Evolutionary conservation across 2,888 invertebrate species (phyloP), one percentile per base, ranked within the genome.

Genomic region (Dorcus hopei): DNA sequence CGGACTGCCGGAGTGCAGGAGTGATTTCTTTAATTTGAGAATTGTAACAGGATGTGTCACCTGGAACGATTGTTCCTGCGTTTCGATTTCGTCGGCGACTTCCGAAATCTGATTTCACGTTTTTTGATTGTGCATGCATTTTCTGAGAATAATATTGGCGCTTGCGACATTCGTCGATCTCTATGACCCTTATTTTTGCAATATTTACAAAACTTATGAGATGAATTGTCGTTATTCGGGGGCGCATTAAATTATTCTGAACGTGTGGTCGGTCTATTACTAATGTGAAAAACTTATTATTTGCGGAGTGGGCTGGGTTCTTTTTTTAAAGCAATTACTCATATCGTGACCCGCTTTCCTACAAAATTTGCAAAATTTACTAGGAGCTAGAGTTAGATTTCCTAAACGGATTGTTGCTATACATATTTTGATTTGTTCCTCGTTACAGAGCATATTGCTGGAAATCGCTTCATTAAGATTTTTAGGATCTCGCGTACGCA

Each of bases 381-480:
- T 7, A 33, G n/a, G 26, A 33, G 26, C 26, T 33, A 33, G 26
- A 33, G 26, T 33, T 33, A 6, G 26, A 33, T 33, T 33, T 33
- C 3, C 7, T 33, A 7, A 33, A 33, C 1, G 26, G 26, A 7
- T 33, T 33, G 26, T 54, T 54, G 4, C 14, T 33, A 49, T 54
- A 54, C 54, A 54, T 54, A 16, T 54, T 54, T 49, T 48, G 23
- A 49, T 38, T 49, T 54, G 48, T 9, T 54, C 49, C 33, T 54
- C 39, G 23, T 54, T 54, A 11, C n/a, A 54, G 39, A 26, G 49
- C 54, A n/a, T 33, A 49, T 2, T n/a, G n/a, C n/a, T n/a, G n/a
- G 54, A 54, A 49, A 54, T 49, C 6, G 54, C 38, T 49, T 55
- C 49, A 42, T 55, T 55, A 39, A 54, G 38, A 54, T 47, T 54